Evolutionary conservation across 2,113 vertebrate species (phyloP), one percentile per base, ranked within the genome.

Genomic region (Colossoma macropomum): DNA sequence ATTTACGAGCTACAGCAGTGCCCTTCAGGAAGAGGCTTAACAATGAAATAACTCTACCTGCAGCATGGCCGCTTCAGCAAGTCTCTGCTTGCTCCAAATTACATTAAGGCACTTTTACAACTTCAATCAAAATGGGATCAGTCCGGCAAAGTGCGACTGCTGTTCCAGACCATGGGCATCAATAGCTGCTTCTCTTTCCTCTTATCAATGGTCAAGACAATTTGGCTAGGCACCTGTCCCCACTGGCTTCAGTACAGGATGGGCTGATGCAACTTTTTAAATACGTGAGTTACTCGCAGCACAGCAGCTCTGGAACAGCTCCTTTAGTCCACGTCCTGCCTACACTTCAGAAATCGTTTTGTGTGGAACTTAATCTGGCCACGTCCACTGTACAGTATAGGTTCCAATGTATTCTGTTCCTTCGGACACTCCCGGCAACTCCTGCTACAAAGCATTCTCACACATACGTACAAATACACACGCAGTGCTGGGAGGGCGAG

Each of bases 1-100:
- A 88, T 83, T 88, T 86, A 84, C 84, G 65, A 83, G 77, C 69
- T 75, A 84, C 85, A 88, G 72, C 30, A 81, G 60, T 75, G 78
- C 68, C 74, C 82, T 77, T 88, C 84, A 30, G 59, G 86, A 79
- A 75, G 19, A 70, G 23, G 38, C 82, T 78, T 77, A 56, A 86
- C 66, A 83, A 88, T 88, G 82, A 74, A 83, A 85, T 70, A 10
- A 80, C 86, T 83, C 86, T 50, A 28, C 86, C 87, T 83, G 56
- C 71, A 82, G 45, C 69, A 60, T 30, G 30, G 80, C 71, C 73
- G 72, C 79, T 85, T 83, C 78, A 83, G 84, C 75, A 79, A 82
- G 59, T 84, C 75, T 71, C 81, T 77, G 81, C 69, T 84, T 77
- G 84, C 82, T 77, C 84, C 70, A 84, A 88, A 84, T 86, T 83